Conservation (phyloP, 2,797 vertebrate species). For the Darevskia mixta region DNA sequence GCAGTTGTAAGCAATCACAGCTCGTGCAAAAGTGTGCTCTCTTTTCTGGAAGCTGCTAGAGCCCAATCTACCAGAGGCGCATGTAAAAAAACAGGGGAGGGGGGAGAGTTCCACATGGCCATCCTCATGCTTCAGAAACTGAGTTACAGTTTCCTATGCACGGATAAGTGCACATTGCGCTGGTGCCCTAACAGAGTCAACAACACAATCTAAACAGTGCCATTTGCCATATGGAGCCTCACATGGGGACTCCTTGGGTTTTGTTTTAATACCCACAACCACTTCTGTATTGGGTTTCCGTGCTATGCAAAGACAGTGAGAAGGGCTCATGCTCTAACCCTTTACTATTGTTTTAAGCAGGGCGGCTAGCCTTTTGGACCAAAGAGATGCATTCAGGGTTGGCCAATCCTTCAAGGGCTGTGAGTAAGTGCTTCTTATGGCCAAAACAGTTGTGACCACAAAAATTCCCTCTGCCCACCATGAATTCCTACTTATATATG, state of each 20-base stretch:
- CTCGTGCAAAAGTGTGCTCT: background rate
- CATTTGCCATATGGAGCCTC: background rate
- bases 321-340: background rate
- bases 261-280: background rate
- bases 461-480: no score
- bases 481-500: no score
- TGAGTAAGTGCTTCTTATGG: no score
- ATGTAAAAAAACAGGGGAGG: no score
- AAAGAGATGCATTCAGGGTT: no score
- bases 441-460: no score
- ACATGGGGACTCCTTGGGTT: background rate
- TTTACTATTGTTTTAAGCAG: background rate
- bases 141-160: background rate
- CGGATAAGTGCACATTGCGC: background rate
- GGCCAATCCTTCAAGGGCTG: no score
- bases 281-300: background rate
- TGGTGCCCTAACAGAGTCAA: background rate
- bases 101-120: background rate
- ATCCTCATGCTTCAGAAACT: background rate
- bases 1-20: background rate
- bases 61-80: background rate
- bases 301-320: background rate
- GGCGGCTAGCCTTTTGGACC: background rate
- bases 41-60: background rate
- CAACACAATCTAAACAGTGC: background rate